Evolutionary conservation across 2,113 vertebrate genomes (phyloP).

Genomic region (Piaya cayana): DNA sequence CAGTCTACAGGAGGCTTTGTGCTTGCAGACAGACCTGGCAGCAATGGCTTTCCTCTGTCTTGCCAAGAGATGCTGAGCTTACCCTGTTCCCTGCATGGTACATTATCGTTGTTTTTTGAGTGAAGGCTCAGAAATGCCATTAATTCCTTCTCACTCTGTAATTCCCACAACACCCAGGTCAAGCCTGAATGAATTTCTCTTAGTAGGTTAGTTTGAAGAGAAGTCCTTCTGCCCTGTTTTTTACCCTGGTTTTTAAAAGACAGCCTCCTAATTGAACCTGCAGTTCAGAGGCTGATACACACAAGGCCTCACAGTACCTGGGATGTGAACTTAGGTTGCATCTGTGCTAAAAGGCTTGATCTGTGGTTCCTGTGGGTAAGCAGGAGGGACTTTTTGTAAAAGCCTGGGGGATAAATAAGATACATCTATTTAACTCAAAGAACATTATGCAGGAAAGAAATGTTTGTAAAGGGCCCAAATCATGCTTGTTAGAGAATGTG

Average conservation of each 20-base stretch:
- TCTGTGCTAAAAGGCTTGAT: background rate
- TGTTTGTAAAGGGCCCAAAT: background rate
- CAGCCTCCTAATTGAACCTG: background rate
- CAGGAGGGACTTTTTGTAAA: background rate
- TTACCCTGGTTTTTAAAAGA: conserved; percentile 50
- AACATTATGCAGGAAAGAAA: background rate
- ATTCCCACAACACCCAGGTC: conserved; percentile 30
- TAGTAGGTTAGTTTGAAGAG: conserved; percentile 40
- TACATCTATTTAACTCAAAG: background rate
- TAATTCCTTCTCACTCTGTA: conserved; percentile 43
- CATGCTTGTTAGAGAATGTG: background rate
- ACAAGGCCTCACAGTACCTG: background rate
- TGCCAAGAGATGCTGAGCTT: background rate
- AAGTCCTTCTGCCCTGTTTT: conserved; percentile 52
- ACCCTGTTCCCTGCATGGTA: background rate
- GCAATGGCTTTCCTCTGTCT: background rate
- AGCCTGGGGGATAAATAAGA: background rate
- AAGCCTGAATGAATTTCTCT: conserved; percentile 23
- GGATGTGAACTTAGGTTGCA: background rate
- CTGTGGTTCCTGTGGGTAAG: background rate
- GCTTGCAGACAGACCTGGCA: background rate
- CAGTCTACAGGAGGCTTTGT: background rate
- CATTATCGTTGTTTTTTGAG: background rate
- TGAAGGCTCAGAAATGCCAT: conserved; percentile 24
- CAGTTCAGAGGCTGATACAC: background rate